These are phyloP conservation scores for Nephila pilipes DNA, from an alignment of 1,140 invertebrate species.

Conservation along the genomic window DNA sequence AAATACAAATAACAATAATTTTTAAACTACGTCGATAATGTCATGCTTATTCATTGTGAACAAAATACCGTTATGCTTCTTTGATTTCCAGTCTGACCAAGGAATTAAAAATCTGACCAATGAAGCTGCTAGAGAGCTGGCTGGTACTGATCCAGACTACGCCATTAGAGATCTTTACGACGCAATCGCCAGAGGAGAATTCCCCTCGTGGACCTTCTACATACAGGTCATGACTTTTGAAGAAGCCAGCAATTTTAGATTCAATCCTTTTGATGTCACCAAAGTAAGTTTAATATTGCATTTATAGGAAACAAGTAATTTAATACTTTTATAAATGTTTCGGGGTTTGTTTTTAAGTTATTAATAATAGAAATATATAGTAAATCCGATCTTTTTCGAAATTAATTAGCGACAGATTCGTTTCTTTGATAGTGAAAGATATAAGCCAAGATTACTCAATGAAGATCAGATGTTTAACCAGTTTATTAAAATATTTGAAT, in stretches of 20 bases:
- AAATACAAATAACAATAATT: too few species aligned
- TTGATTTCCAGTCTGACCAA: slow-evolving; percentile 87
- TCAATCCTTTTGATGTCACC: slow-evolving; percentile 95
- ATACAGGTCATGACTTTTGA: slow-evolving; percentile 85
- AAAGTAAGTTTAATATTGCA: slow-evolving; percentile 84
- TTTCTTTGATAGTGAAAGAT: too few species aligned
- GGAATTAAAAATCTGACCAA: slow-evolving; percentile 92
- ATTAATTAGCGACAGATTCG: too few species aligned
- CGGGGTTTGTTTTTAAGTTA: neutral
- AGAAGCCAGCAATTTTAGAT: slow-evolving; percentile 85
- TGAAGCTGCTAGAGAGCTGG: slow-evolving; percentile 87
- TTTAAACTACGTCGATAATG: too few species aligned
- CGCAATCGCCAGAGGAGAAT: slow-evolving; percentile 90
- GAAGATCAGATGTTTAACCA: too few species aligned
- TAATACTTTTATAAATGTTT: neutral
- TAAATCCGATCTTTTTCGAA: too few species aligned
- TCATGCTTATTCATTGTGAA: too few species aligned
- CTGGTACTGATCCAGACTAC: slow-evolving; percentile 92
- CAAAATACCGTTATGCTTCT: neutral
- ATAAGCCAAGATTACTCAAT: too few species aligned
- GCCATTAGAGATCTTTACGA: slow-evolving; percentile 93
- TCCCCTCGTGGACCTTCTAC: slow-evolving; percentile 90
- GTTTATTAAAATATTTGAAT: too few species aligned
- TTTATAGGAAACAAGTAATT: neutral
- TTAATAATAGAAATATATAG: too few species aligned